phyloP scores from a whole-genome alignment of 1,140 invertebrate genomes.

The Papilio dardanus region DNA sequence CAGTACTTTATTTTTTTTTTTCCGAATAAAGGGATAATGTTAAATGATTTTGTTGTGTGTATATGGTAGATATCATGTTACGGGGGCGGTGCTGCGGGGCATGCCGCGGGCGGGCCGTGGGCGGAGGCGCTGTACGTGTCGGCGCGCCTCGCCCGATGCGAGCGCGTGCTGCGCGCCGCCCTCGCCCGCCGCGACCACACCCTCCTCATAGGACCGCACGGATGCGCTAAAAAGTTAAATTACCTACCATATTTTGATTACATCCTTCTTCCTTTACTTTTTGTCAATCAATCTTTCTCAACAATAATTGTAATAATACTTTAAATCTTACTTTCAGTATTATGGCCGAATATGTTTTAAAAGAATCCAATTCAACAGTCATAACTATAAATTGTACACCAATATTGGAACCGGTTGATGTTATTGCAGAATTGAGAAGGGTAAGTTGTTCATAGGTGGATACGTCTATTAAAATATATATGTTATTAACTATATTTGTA shows the following conservation, averaged over 20 bases:
- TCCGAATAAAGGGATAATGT: too few species aligned
- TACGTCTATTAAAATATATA: neutral
- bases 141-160: constrained; percentile 35
- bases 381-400: constrained; percentile 77
- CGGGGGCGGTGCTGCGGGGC: constrained; percentile 31
- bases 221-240: constrained; percentile 60
- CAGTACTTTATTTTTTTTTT: neutral
- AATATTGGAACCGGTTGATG: constrained; percentile 68
- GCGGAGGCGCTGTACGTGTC: constrained; percentile 40
- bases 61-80: constrained; percentile 34
- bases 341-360: constrained; percentile 68
- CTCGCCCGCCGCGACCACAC: constrained; percentile 39
- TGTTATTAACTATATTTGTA: too few species aligned
- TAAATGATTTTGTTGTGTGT: too few species aligned
- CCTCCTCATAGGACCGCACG: constrained; percentile 53
- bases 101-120: constrained; percentile 24
- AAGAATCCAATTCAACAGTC: constrained; percentile 64
- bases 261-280: neutral
- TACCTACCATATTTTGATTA: neutral
- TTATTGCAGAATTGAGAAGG: constrained; percentile 75
- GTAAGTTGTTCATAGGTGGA: constrained; percentile 50
- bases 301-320: constrained; percentile 24
- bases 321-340: constrained; percentile 72
- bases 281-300: too few species aligned
- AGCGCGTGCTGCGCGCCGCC: constrained; percentile 43